These are phyloP conservation scores for Myodes glareolus DNA, from an alignment of 2,113 vertebrate species.

Conservation along the genomic window DNA sequence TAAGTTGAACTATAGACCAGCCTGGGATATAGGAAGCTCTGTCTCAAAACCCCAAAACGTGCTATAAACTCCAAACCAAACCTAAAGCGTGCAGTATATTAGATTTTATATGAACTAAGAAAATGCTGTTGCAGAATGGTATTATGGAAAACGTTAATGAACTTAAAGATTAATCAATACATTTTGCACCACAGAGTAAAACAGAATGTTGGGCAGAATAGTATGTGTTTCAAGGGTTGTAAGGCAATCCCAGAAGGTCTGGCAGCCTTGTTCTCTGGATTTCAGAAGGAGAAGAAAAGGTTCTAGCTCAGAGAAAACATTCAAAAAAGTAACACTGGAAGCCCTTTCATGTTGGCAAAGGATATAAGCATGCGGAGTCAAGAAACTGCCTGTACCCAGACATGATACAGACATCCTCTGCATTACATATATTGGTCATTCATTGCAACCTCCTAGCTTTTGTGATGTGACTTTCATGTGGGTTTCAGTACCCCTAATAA, in stretches of 20 bases:
- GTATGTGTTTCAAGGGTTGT: neutral
- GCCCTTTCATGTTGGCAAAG: neutral
- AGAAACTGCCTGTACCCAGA: neutral
- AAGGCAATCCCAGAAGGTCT: neutral
- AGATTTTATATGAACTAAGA: neutral
- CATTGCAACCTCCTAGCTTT: neutral
- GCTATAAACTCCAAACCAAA: neutral
- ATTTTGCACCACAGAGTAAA: neutral
- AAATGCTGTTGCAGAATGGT: neutral
- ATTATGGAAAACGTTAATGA: neutral
- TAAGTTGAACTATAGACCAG: neutral
- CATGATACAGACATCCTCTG: neutral
- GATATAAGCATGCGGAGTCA: neutral
- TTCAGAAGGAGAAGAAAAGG: neutral
- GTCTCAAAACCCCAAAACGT: neutral
- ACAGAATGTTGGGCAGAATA: neutral
- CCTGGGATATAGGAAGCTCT: neutral
- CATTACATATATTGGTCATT: neutral
- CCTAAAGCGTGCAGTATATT: neutral
- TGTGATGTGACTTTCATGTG: neutral
- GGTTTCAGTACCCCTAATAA: neutral
- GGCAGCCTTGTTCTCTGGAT: neutral
- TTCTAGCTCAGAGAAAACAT: constrained; percentile 8
- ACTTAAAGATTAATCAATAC: constrained; percentile 24
- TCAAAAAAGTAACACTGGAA: neutral